Percentiles rank a stretch among this genome's conserved stretches.
Conservation (phyloP, 1,140 invertebrate genomes). For the Tetramorium alpestre region DNA sequence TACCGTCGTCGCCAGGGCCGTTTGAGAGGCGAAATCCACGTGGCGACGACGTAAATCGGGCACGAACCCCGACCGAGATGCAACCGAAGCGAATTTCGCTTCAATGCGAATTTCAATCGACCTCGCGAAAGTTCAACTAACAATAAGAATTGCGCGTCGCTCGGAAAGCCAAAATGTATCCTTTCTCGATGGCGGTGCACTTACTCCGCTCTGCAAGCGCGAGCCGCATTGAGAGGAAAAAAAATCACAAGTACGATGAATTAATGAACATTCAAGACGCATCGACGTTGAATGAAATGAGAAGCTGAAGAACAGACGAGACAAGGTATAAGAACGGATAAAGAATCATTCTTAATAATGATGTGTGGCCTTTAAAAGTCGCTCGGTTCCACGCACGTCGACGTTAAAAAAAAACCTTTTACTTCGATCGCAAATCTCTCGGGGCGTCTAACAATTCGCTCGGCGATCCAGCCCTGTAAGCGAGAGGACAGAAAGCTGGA, state of each 20-base stretch:
- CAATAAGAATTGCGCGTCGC: not conserved
- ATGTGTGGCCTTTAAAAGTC: constrained; percentile 36
- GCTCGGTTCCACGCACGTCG: not conserved
- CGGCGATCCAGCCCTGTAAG: constrained; percentile 43
- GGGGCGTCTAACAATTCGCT: constrained; percentile 10
- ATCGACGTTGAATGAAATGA: not conserved
- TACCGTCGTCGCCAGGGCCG: constrained; percentile 40
- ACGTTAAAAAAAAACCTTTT: constrained; percentile 25
- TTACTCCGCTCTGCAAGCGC: not conserved
- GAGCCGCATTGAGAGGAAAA: not conserved
- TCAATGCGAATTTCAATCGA: not conserved
- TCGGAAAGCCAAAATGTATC: not conserved
- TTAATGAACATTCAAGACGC: not conserved
- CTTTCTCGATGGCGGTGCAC: too few relatives aligned
- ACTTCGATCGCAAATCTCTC: constrained; percentile 35
- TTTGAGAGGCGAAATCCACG: constrained; percentile 30
- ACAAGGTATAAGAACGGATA: not conserved
- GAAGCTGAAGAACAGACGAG: not conserved
- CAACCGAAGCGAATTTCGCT: not conserved
- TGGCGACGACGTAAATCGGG: constrained; percentile 9
- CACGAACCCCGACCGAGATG: not conserved
- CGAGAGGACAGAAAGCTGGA: constrained; percentile 21
- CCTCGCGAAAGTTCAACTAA: not conserved
- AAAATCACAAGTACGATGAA: not conserved
- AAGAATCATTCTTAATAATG: constrained; percentile 25